These are phyloP conservation scores for Hydrolagus colliei DNA, from an alignment of 2,797 vertebrate genomes.

Conservation along the genomic window DNA sequence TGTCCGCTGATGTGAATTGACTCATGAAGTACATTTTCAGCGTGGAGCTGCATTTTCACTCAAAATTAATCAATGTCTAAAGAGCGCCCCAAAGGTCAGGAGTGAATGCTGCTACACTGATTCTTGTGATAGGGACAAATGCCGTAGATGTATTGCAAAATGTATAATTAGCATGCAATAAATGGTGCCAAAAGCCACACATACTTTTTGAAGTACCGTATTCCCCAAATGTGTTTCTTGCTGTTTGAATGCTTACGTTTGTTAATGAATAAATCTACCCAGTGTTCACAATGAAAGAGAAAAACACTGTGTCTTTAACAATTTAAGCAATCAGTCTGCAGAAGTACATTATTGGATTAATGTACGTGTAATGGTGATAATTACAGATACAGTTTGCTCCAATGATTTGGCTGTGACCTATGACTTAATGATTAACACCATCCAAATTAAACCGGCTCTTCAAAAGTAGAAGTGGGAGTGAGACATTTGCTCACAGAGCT, in stretches of 20 bases:
- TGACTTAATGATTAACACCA: conserved; percentile 28
- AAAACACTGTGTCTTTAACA: background rate
- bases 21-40: background rate
- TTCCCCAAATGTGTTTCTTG: background rate
- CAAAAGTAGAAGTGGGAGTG: background rate
- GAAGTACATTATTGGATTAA: background rate
- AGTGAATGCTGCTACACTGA: no score
- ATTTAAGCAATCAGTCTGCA: background rate
- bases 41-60: background rate
- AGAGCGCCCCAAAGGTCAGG: no score
- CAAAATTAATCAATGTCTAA: no score
- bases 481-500: conserved; percentile 15
- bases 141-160: background rate
- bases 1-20: background rate
- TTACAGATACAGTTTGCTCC: conserved; percentile 2
- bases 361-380: background rate
- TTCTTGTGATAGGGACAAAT: no score
- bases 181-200: background rate
- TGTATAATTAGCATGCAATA: conserved; percentile 1
- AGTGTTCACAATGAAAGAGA: background rate
- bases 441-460: conserved; percentile 7
- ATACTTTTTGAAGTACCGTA: background rate
- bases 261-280: background rate
- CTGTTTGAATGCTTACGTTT: background rate
- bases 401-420: conserved; percentile 1